phyloP scores from a whole-genome alignment of 2,797 vertebrate species.

The Anabas testudineus region DNA sequence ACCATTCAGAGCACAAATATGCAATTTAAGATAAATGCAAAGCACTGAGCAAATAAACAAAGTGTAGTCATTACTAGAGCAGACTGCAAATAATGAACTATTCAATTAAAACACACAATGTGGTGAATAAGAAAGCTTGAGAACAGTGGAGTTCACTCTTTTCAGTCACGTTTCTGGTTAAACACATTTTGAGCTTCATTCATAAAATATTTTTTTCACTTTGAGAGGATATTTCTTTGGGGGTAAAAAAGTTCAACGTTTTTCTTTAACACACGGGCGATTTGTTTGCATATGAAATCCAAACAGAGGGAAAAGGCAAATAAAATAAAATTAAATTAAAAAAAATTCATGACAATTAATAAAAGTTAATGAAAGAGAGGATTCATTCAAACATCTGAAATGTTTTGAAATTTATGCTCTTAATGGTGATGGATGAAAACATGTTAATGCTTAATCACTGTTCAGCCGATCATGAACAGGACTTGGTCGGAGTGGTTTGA shows the following conservation, averaged over 20 bases:
- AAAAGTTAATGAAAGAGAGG: too few species aligned
- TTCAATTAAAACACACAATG: not conserved
- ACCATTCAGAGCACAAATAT: conserved; percentile 32
- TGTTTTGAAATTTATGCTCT: not conserved
- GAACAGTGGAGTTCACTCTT: not conserved
- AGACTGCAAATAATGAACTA: conserved; percentile 19
- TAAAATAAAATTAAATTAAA: too few species aligned
- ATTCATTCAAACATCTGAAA: not conserved
- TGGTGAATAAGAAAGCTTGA: not conserved
- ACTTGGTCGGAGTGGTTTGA: too few species aligned
- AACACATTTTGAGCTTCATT: not conserved
- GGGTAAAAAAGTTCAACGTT: not conserved
- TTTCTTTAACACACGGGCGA: not conserved
- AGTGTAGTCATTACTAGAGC: conserved; percentile 14
- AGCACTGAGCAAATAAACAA: conserved; percentile 31
- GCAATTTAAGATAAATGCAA: conserved; percentile 30
- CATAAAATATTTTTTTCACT: not conserved
- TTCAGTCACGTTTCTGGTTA: not conserved
- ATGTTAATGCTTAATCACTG: not conserved
- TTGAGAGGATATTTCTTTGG: not conserved
- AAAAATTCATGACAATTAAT: too few species aligned
- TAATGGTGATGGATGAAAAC: not conserved
- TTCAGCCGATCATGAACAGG: too few species aligned
- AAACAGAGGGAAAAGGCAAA: too few species aligned
- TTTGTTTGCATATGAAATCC: not conserved